phyloP scores from a whole-genome alignment of 2,113 vertebrate genomes.

The Brachyhypopomus occidentalis region DNA sequence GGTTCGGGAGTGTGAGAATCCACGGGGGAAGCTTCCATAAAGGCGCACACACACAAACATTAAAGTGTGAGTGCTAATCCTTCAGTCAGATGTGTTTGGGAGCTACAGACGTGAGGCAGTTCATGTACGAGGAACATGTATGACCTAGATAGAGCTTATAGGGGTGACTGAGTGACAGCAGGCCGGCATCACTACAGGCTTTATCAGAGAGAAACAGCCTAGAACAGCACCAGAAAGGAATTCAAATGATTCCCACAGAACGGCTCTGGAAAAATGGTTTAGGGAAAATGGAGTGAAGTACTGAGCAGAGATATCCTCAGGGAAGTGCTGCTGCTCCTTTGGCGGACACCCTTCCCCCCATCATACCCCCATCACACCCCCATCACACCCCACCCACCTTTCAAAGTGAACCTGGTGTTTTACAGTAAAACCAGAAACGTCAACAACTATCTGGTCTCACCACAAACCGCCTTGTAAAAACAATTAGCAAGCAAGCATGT shows the following conservation, averaged over 20 bases:
- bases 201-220: slow-evolving; percentile 40
- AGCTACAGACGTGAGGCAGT: background rate
- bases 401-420: background rate
- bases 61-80: background rate
- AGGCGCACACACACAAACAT: background rate
- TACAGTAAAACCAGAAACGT: slow-evolving; percentile 1
- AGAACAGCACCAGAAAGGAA: slow-evolving; percentile 23
- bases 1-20: too few relatives aligned
- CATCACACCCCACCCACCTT: background rate
- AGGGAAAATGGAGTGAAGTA: slow-evolving; percentile 29
- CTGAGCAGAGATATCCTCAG: slow-evolving; percentile 25
- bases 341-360: too few relatives aligned
- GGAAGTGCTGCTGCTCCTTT: background rate
- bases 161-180: slow-evolving; percentile 39
- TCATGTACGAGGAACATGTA: slow-evolving; percentile 13
- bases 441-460: background rate
- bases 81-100: background rate
- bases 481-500: too few relatives aligned
- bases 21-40: too few relatives aligned
- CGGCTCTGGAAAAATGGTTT: slow-evolving; percentile 37
- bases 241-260: slow-evolving; percentile 41
- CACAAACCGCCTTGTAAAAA: background rate
- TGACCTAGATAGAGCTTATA: slow-evolving; percentile 23
- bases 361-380: background rate
- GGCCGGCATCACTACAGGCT: background rate